These are phyloP conservation scores for Alauda arvensis DNA, from an alignment of 2,797 vertebrate species.

Conservation along the genomic window DNA sequence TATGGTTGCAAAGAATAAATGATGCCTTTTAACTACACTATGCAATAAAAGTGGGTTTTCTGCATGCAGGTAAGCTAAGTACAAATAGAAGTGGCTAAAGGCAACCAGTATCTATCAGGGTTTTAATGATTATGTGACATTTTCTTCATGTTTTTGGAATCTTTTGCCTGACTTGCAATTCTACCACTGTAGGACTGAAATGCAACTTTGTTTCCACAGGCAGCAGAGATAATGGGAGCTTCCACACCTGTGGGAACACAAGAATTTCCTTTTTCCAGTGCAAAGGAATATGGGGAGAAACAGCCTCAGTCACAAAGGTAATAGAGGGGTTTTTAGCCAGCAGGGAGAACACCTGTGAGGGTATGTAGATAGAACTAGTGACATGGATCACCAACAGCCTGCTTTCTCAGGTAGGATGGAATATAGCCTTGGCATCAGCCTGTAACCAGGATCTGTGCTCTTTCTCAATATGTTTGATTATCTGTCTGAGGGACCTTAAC, in stretches of 20 bases:
- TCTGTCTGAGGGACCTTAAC: background rate
- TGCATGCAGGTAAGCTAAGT: background rate
- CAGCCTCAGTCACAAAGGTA: conserved; percentile 36
- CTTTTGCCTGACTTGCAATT: background rate
- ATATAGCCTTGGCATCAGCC: background rate
- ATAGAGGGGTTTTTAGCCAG: background rate
- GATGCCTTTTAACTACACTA: background rate
- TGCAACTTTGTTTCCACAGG: background rate
- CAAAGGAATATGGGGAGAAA: background rate
- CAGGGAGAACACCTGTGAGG: background rate
- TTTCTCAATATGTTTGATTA: background rate
- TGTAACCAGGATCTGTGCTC: background rate
- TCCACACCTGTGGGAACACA: background rate
- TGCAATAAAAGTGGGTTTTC: background rate
- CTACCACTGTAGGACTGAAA: background rate
- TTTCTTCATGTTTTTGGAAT: background rate
- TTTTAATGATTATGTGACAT: background rate
- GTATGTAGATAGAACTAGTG: background rate
- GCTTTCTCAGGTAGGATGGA: background rate
- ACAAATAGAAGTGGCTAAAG: background rate
- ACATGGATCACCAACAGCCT: background rate
- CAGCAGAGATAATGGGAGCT: background rate
- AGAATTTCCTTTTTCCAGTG: background rate
- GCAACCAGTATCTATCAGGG: background rate
- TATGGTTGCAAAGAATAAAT: background rate